These are phyloP conservation scores for Microtus pennsylvanicus DNA, from an alignment of 2,113 vertebrate genomes.

Conservation along the genomic window DNA sequence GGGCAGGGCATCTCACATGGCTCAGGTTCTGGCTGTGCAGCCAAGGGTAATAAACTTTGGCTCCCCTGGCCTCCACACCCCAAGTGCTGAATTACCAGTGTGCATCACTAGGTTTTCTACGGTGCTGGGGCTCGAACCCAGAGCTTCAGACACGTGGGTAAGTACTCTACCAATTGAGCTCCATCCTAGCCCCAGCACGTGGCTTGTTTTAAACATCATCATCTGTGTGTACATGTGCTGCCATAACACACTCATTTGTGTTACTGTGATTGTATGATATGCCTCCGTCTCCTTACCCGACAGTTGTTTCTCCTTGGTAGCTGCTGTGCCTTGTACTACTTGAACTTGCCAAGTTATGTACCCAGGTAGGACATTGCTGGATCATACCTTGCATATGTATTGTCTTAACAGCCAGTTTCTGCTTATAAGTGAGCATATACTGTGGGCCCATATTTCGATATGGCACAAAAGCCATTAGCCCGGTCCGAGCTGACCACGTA, in stretches of 20 bases:
- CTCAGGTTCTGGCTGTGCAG: neutral
- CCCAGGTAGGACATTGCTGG: too few species aligned
- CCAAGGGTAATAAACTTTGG: neutral
- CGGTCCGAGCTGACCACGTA: too few species aligned
- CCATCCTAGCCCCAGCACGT: neutral
- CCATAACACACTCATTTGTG: neutral
- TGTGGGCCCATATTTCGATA: too few species aligned
- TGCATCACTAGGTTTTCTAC: neutral
- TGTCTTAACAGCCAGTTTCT: neutral
- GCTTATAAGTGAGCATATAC: neutral
- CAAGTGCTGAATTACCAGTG: neutral
- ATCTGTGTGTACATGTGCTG: neutral
- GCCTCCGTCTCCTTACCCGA: neutral
- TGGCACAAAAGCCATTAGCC: too few species aligned
- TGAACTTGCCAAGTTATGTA: neutral
- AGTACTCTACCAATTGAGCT: neutral
- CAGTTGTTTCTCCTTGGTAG: neutral
- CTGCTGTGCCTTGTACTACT: neutral
- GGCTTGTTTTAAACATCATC: neutral
- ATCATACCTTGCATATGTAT: neutral
- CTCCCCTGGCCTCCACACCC: too few species aligned
- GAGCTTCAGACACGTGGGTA: too few species aligned
- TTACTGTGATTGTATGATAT: neutral
- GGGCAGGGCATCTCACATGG: neutral
- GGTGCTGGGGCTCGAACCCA: neutral